Conservation (phyloP, 1,140 invertebrate species). For the Augochlora pura region DNA sequence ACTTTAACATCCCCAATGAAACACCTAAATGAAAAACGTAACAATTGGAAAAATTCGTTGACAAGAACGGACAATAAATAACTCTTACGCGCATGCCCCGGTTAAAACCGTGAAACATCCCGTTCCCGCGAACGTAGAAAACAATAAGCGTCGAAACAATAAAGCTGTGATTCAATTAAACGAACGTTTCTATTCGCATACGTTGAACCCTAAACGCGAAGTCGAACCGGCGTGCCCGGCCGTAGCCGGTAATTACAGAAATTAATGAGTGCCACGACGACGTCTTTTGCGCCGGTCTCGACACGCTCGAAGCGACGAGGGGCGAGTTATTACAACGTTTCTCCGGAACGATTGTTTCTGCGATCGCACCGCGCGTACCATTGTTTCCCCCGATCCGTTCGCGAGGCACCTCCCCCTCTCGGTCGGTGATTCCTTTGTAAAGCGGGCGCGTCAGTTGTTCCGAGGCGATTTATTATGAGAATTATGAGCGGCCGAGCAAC, state of each 20-base stretch:
- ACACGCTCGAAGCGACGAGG: neutral
- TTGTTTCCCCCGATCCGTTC: constrained; percentile 35
- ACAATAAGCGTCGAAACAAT: neutral
- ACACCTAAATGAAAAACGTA: too few relatives aligned
- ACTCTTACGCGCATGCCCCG: too few relatives aligned
- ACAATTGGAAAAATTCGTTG: too few relatives aligned
- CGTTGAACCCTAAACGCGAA: neutral
- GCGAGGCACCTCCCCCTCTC: constrained; percentile 43
- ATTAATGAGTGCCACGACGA: constrained; percentile 27
- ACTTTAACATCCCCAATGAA: too few relatives aligned
- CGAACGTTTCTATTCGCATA: neutral
- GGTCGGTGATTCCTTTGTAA: constrained; percentile 61
- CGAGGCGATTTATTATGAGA: constrained; percentile 78
- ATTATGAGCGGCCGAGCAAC: constrained; percentile 74
- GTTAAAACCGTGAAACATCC: too few relatives aligned
- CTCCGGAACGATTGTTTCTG: constrained; percentile 48
- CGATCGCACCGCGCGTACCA: constrained; percentile 45
- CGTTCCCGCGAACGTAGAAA: neutral
- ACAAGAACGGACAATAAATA: too few relatives aligned
- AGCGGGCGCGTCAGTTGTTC: constrained; percentile 70
- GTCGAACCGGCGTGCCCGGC: neutral
- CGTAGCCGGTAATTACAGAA: constrained; percentile 16
- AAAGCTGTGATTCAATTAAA: neutral
- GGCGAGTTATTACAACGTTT: constrained; percentile 39
- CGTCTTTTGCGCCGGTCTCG: neutral